A percentile compares a stretch with the other conserved stretches of the same genome.
phyloP scores from a whole-genome alignment of 2,797 vertebrate species.

The Tamandua tetradactyla region DNA sequence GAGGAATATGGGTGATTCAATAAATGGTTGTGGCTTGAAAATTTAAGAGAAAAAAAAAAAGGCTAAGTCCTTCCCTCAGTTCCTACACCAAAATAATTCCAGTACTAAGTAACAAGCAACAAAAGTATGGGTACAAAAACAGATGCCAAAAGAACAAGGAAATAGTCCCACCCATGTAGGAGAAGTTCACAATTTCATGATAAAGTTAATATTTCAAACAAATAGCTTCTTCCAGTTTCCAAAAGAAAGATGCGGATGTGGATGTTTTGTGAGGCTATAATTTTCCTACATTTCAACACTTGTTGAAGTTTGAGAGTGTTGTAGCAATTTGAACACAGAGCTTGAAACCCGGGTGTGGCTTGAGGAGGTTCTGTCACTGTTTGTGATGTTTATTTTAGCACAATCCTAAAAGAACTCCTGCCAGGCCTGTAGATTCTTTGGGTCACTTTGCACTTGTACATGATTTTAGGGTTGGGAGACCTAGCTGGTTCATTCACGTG shows the following conservation, averaged over 20 bases:
- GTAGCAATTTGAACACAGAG: fast-evolving
- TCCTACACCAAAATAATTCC: neutral
- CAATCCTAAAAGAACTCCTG: fast-evolving
- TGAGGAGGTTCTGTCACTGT: fast-evolving
- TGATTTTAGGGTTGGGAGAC: neutral
- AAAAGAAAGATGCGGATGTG: fast-evolving
- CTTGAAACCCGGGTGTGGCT: fast-evolving
- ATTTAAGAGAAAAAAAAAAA: too few relatives aligned
- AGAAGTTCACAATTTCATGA: fast-evolving
- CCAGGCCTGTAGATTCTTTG: fast-evolving
- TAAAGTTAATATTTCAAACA: too few relatives aligned
- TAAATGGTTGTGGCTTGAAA: neutral
- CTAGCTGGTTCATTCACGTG: neutral
- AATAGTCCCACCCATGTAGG: fast-evolving
- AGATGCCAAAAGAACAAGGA: neutral
- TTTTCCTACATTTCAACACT: fast-evolving
- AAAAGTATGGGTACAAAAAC: fast-evolving
- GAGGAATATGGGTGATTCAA: fast-evolving
- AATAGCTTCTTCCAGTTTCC: neutral
- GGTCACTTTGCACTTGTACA: fast-evolving
- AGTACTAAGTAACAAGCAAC: fast-evolving
- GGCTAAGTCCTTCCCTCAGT: fast-evolving
- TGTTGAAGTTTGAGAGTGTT: fast-evolving
- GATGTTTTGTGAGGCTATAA: fast-evolving
- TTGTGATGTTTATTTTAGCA: fast-evolving